Evolutionary conservation across 2,888 invertebrate species (phyloP).

Genomic region (Vandiemenella viatica): DNA sequence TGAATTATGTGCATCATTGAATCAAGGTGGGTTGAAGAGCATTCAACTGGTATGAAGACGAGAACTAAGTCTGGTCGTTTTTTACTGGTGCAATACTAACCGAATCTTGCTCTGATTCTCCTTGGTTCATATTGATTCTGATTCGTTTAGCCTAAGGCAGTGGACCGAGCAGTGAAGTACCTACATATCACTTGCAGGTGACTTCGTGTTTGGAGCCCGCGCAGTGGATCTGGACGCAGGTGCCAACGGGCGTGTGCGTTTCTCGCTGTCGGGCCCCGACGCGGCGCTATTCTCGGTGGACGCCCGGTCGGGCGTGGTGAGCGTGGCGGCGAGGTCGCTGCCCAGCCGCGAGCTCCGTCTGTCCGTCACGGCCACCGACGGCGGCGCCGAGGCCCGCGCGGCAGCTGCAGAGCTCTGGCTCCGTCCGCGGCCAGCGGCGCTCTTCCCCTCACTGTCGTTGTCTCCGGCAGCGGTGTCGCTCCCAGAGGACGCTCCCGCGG

Average conservation of each 20-base stretch:
- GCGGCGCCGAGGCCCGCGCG: constrained; percentile 50
- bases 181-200: constrained; percentile 25
- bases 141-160: too few species aligned
- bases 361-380: constrained; percentile 66
- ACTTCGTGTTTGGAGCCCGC: constrained; percentile 82
- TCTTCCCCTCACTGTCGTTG: constrained; percentile 62
- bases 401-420: constrained; percentile 63
- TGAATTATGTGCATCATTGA: too few species aligned
- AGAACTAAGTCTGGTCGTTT: too few species aligned
- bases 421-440: constrained; percentile 55
- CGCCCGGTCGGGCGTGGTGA: constrained; percentile 70
- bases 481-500: constrained; percentile 64
- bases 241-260: constrained; percentile 63
- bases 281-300: constrained; percentile 65
- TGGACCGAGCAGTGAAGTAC: too few species aligned
- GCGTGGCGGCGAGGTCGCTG: constrained; percentile 57
- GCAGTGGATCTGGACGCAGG: constrained; percentile 74
- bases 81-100: too few species aligned
- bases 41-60: too few species aligned
- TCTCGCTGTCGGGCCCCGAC: constrained; percentile 63
- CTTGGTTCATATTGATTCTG: too few species aligned
- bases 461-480: constrained; percentile 55
- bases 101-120: too few species aligned
- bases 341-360: constrained; percentile 26
- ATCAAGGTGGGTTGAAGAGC: too few species aligned